Percentiles rank a stretch among this genome's conserved stretches.
Conservation (phyloP, 2,113 vertebrate species). For the Melanocharis versteri region DNA sequence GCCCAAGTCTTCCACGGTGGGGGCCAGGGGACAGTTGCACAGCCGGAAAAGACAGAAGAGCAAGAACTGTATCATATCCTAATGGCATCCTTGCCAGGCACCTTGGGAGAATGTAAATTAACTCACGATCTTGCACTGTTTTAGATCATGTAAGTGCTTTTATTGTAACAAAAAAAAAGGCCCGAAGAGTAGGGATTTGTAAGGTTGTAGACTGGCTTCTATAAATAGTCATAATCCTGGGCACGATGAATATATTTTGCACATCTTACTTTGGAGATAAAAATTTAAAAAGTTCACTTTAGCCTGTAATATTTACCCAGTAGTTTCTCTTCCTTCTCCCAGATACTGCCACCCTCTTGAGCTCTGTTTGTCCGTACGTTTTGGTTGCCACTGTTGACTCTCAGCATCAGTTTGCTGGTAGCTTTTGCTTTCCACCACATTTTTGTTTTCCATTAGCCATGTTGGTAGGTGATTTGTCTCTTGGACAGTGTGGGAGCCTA, state of each 20-base stretch:
- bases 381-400: constrained; percentile 46
- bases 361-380: not conserved
- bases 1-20: constrained; percentile 82
- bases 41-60: constrained; percentile 93
- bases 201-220: constrained; percentile 50
- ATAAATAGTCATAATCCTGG: constrained; percentile 68
- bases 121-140: constrained; percentile 83
- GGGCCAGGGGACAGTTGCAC: constrained; percentile 86
- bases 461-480: constrained; percentile 65
- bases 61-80: constrained; percentile 99
- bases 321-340: constrained; percentile 60
- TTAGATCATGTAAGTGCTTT: constrained; percentile 66
- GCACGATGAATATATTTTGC: constrained; percentile 78
- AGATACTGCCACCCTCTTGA: constrained; percentile 1
- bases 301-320: constrained; percentile 55
- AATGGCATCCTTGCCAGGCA: constrained; percentile 60
- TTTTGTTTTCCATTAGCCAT: constrained; percentile 6
- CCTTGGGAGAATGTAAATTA: constrained; percentile 77
- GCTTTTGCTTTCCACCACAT: constrained; percentile 53
- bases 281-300: constrained; percentile 43
- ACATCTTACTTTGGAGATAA: constrained; percentile 73
- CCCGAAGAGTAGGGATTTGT: constrained; percentile 1
- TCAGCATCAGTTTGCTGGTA: constrained; percentile 51
- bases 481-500: constrained; percentile 71
- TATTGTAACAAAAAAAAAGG: constrained; percentile 47